phyloP scores from a whole-genome alignment of 2,113 vertebrate genomes.

The Percina caprodes region DNA sequence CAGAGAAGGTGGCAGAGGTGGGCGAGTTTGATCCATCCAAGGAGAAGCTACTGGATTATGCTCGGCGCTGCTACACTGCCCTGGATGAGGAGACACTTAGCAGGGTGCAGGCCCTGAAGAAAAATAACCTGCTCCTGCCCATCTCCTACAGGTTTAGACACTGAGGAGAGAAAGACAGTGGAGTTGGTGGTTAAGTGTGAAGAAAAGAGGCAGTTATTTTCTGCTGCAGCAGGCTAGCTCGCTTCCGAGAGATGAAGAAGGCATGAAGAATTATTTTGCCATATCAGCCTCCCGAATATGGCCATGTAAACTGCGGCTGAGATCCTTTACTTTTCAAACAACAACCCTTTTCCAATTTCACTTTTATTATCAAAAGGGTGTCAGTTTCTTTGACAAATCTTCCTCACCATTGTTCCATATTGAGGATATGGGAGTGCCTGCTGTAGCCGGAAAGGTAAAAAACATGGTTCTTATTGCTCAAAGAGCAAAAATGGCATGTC shows the following conservation, averaged over 20 bases:
- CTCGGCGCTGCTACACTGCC: constrained; percentile 90
- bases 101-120: constrained; percentile 92
- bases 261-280: constrained; percentile 7
- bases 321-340: constrained; percentile 6
- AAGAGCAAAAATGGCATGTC: constrained; percentile 8
- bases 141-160: constrained; percentile 91
- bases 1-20: constrained; percentile 90
- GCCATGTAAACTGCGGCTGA: constrained; percentile 27
- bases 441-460: constrained; percentile 19
- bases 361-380: constrained; percentile 9
- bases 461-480: not conserved
- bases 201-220: constrained; percentile 13
- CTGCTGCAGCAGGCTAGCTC: constrained; percentile 21
- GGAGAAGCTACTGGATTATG: constrained; percentile 92
- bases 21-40: constrained; percentile 92
- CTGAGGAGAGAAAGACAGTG: constrained; percentile 45
- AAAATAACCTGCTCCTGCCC: constrained; percentile 91
- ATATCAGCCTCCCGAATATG: constrained; percentile 4
- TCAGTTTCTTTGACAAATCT: constrained; percentile 10
- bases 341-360: constrained; percentile 14
- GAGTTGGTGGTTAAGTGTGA: not conserved
- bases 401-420: constrained; percentile 10
- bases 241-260: not conserved
- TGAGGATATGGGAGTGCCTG: constrained; percentile 6
- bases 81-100: constrained; percentile 90